Conservation (phyloP, 2,113 vertebrate genomes). For the Ranitomeya imitator region DNA sequence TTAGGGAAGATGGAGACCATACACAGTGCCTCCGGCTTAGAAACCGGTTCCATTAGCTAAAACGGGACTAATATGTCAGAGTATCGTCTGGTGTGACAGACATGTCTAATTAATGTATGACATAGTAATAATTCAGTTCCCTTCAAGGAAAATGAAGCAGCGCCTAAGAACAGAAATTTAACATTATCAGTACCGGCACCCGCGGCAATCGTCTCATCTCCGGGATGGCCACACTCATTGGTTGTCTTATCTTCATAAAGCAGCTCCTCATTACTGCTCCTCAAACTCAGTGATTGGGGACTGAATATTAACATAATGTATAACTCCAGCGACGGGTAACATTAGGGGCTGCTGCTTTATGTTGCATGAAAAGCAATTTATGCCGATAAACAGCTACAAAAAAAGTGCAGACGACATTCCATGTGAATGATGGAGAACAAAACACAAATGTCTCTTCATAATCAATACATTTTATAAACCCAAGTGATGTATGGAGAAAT, state of each 20-base stretch:
- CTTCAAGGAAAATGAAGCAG: no score
- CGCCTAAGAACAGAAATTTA: no score
- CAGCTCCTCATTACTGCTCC: background rate
- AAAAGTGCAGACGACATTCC: background rate
- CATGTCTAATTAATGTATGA: no score
- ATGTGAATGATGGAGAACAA: constrained; percentile 7
- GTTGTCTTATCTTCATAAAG: no score
- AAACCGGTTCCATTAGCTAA: no score
- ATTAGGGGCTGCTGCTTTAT: background rate
- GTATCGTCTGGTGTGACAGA: no score
- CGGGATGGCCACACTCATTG: no score
- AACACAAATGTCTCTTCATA: background rate
- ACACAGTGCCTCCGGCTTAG: background rate
- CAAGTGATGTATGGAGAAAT: background rate
- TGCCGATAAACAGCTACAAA: background rate
- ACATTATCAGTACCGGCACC: no score
- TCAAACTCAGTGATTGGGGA: background rate
- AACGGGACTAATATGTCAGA: no score
- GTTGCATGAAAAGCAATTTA: background rate
- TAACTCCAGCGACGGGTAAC: background rate
- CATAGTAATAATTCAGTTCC: no score
- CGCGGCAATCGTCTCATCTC: no score
- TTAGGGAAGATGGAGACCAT: background rate
- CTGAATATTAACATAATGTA: background rate
- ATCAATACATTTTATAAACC: background rate